phyloP scores from a whole-genome alignment of 2,797 vertebrate species.

The Accipiter minullus region DNA sequence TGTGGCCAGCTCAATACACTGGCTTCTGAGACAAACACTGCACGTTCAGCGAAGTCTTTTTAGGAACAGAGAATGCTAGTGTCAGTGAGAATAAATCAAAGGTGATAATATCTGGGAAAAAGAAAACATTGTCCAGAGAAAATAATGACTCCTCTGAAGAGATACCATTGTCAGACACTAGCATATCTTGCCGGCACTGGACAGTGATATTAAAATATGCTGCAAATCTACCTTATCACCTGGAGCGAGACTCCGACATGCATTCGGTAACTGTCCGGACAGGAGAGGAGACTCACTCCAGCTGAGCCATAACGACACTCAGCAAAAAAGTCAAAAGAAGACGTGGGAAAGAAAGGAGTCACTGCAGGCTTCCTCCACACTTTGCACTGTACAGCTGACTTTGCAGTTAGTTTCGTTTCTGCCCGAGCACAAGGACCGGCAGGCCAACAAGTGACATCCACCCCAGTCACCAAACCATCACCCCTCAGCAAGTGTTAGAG shows the following conservation, averaged over 20 bases:
- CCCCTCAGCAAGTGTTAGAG: not conserved
- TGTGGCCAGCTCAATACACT: not conserved
- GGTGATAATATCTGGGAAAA: constrained; percentile 24
- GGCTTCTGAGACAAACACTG: not conserved
- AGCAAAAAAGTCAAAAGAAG: not conserved
- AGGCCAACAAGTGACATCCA: not conserved
- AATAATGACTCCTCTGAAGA: not conserved
- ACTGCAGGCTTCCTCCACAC: not conserved
- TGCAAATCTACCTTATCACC: not conserved
- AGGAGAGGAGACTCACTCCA: not conserved
- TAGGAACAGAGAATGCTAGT: not conserved
- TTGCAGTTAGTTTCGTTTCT: not conserved
- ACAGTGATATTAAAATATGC: constrained; percentile 31
- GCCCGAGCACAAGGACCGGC: not conserved
- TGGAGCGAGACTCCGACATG: not conserved
- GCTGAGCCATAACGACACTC: not conserved
- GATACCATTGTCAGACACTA: not conserved
- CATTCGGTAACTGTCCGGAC: not conserved
- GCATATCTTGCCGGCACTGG: not conserved
- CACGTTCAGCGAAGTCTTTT: not conserved
- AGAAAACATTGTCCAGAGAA: not conserved
- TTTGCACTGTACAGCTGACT: not conserved
- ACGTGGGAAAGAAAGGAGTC: not conserved
- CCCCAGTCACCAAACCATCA: not conserved
- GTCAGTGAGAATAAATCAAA: constrained; percentile 41